Percentiles rank a stretch among this genome's conserved stretches.
Evolutionary conservation across 2,888 invertebrate genomes (phyloP).

Genomic region (Pterobdella sp.): DNA sequence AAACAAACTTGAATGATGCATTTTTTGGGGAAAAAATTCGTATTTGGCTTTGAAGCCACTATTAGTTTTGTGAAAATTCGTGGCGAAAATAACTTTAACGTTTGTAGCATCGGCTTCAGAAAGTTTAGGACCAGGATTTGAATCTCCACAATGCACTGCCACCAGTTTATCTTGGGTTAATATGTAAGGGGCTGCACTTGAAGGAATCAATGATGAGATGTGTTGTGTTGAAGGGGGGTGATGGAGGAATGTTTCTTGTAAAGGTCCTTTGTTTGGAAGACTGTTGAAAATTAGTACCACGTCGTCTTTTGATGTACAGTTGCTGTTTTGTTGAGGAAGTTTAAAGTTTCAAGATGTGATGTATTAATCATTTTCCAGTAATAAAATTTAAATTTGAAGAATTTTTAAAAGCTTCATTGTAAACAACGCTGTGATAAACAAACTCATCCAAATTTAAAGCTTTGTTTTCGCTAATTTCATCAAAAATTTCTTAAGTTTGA

Average conservation of each 20-base stretch:
- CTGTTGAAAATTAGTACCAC: slow-evolving; percentile 1
- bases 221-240: background rate
- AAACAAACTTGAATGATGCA: slow-evolving; percentile 4
- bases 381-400: too few relatives aligned
- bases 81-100: slow-evolving; percentile 77
- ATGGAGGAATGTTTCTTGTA: background rate
- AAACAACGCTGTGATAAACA: too few relatives aligned
- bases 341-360: too few relatives aligned
- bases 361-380: too few relatives aligned
- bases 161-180: slow-evolving; percentile 56
- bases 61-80: slow-evolving; percentile 73
- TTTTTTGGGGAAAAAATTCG: slow-evolving; percentile 63
- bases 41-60: slow-evolving; percentile 94
- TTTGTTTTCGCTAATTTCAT: too few relatives aligned
- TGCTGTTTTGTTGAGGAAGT: background rate
- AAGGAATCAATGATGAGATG: background rate
- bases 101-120: slow-evolving; percentile 83
- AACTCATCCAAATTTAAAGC: too few relatives aligned
- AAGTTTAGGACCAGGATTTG: slow-evolving; percentile 88
- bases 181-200: background rate
- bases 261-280: background rate
- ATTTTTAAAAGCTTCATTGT: too few relatives aligned
- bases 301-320: background rate
- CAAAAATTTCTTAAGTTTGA: too few relatives aligned
- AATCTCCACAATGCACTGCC: slow-evolving; percentile 81